A percentile compares a stretch with the other conserved stretches of the same genome.
Conservation (phyloP, 2,797 vertebrate genomes). For the Decapterus maruadsi region DNA sequence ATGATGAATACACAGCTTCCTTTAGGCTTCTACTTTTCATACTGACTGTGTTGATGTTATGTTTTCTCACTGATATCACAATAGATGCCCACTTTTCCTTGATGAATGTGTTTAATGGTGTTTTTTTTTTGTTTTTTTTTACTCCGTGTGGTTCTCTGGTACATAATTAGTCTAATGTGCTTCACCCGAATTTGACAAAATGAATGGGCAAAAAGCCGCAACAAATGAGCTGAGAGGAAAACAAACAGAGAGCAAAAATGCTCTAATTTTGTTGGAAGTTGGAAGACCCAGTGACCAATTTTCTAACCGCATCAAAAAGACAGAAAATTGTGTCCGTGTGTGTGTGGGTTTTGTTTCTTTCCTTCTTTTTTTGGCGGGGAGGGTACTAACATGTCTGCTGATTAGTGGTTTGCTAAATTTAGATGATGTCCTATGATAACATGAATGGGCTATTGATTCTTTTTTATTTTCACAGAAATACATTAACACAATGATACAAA, state of each 20-base stretch:
- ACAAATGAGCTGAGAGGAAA: constrained; percentile 32
- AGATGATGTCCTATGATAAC: neutral
- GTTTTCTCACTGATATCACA: constrained; percentile 9
- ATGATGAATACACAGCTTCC: neutral
- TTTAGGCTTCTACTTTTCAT: neutral
- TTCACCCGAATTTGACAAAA: constrained; percentile 48
- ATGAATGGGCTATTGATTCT: neutral
- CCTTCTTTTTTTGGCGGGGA: neutral
- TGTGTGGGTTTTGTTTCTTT: neutral
- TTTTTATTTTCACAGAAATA: constrained; percentile 6
- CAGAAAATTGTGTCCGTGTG: neutral
- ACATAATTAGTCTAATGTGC: constrained; percentile 51
- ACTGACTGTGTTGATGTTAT: constrained; percentile 15
- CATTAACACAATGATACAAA: neutral
- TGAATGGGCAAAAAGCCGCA: constrained; percentile 28
- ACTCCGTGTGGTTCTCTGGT: constrained; percentile 32
- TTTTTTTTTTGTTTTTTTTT: constrained; percentile 14
- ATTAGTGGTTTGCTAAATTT: constrained; percentile 5
- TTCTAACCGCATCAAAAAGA: constrained; percentile 7
- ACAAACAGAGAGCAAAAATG: constrained; percentile 22
- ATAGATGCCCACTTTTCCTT: constrained; percentile 1
- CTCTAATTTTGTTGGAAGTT: constrained; percentile 26
- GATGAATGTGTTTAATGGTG: constrained; percentile 21
- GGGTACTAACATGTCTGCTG: neutral
- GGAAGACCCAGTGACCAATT: neutral